Evolutionary conservation across 2,113 vertebrate genomes (phyloP).

Genomic region (Dipodomys merriami): DNA sequence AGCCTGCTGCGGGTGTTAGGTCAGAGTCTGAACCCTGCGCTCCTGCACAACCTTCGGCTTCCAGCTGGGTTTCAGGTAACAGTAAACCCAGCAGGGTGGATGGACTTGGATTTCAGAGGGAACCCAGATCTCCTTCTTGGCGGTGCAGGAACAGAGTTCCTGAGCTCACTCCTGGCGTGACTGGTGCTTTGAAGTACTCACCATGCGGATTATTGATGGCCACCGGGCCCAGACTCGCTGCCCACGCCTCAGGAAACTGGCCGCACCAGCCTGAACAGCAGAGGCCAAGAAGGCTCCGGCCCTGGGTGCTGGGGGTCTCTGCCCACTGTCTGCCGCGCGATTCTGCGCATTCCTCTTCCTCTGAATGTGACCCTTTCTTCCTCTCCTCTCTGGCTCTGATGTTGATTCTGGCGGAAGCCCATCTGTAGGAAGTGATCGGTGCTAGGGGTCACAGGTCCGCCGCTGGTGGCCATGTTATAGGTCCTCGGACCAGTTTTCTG

Average conservation of each 20-base stretch:
- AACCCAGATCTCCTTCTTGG: neutral
- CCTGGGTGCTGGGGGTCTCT: neutral
- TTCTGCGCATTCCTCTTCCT: neutral
- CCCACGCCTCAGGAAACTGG: neutral
- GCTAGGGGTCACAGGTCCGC: neutral
- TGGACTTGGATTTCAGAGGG: neutral
- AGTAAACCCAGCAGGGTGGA: neutral
- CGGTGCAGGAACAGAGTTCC: neutral
- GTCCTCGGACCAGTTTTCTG: too few species aligned
- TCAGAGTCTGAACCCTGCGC: too few species aligned
- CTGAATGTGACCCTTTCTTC: neutral
- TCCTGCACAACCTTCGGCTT: neutral
- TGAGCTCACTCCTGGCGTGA: neutral
- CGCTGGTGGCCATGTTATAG: too few species aligned
- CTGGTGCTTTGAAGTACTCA: neutral
- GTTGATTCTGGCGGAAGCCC: fast-evolving
- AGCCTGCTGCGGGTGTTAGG: too few species aligned
- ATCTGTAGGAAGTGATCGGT: neutral
- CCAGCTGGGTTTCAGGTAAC: neutral
- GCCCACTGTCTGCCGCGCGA: too few species aligned
- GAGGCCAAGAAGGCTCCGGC: neutral
- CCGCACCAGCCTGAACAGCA: neutral
- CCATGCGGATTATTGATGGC: neutral
- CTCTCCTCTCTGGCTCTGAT: neutral
- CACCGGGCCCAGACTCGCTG: neutral